Percentiles rank a stretch among this genome's conserved stretches.
These are phyloP conservation scores for Stramonita haemastoma DNA, from an alignment of 2,888 invertebrate species.

Conservation along the genomic window DNA sequence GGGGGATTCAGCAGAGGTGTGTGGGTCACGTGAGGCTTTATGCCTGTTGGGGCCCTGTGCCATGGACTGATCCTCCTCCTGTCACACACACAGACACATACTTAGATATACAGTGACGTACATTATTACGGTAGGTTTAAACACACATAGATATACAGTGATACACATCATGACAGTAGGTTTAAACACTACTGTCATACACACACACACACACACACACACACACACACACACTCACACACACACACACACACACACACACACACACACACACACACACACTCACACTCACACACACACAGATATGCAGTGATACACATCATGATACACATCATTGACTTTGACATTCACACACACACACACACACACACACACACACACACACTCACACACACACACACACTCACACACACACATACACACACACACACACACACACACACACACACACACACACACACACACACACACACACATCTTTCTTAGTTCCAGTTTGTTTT, in stretches of 20 bases:
- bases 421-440: neutral
- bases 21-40: conserved; percentile 58
- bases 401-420: neutral
- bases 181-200: neutral
- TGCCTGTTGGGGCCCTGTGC: conserved; percentile 66
- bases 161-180: neutral
- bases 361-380: conserved; percentile 17
- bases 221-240: too few relatives aligned
- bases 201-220: neutral
- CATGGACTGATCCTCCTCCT: conserved; percentile 57
- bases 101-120: neutral
- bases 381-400: conserved; percentile 9
- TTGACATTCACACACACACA: too few relatives aligned
- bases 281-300: neutral
- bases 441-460: conserved; percentile 12
- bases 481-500: too few relatives aligned
- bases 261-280: neutral
- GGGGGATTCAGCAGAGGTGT: conserved; percentile 27
- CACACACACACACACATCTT: neutral
- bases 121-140: neutral
- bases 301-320: neutral
- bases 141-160: neutral
- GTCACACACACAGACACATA: neutral
- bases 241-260: neutral
- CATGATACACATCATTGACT: too few relatives aligned